Evolutionary conservation across 2,797 vertebrate genomes (phyloP), one percentile per base, ranked within the genome.

Genomic region (Scarus forsteni): DNA sequence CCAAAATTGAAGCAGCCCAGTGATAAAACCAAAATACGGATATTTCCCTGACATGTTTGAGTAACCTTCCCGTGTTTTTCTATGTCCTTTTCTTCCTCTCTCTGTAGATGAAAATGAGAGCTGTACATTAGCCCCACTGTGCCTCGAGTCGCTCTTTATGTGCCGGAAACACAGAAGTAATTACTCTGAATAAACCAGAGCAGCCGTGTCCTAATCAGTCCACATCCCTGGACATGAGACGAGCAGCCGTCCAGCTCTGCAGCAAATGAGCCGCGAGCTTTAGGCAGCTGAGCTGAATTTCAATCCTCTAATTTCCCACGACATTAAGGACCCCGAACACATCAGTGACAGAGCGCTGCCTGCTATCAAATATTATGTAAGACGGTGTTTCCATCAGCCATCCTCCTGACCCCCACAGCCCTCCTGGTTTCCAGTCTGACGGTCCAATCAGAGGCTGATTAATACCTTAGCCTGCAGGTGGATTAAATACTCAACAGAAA

Each of bases 291-390:
- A 75, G 81, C 71, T 77, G 73, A 75, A 81, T 84, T 62, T 73
- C 56, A 73, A 84, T 86, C 15, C 0, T 44, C 16, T 65, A 15
- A 70, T 84, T 86, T 84, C 76, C 81, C 80, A 49, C 35, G 12
- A 36, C 54, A 11, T 62, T 49, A 39, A 52, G 27, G 51, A 10
- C 50, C 44, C 70, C 49, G 9, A 81, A 77, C 66, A 59, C 71
- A 70, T 0, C 49, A 2, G 27, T 3, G 13, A 35, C 7, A 19
- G 14, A 42, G 54, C 9, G 69, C 63, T 45, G 38, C 12, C 39
- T 19, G 0, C 60, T 60, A 77, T 76, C 44, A 74, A 75, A 79
- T 64, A 13, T 71, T 27, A 68, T 62, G 19, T 46, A 56, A 72
- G 66, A 62, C 40, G 55, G 69, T 54, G 65, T 73, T 72, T 75